Evolutionary conservation across 1,140 invertebrate genomes (phyloP).

Genomic region (Papilio machaon): DNA sequence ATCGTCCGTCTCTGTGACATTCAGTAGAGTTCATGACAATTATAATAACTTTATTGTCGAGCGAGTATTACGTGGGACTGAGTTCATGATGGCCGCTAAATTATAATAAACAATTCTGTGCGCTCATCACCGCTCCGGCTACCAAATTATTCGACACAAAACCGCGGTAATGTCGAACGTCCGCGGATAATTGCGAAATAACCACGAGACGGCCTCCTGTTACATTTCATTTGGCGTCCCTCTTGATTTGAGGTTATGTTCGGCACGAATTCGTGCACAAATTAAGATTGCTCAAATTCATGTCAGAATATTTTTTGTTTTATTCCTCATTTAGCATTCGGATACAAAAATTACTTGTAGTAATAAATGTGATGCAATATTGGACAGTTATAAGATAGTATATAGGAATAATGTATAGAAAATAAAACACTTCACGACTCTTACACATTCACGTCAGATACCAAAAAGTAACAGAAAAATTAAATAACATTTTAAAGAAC

Average conservation of each 20-base stretch:
- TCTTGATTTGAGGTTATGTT: slow-evolving; percentile 60
- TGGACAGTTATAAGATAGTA: not conserved
- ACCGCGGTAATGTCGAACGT: slow-evolving; percentile 75
- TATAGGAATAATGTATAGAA: not conserved
- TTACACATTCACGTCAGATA: too few relatives aligned
- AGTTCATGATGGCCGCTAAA: slow-evolving; percentile 70
- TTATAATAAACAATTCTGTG: slow-evolving; percentile 79
- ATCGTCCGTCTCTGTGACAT: slow-evolving; percentile 45
- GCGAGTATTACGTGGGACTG: slow-evolving; percentile 66
- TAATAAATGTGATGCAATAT: too few relatives aligned
- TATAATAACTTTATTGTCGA: slow-evolving; percentile 77
- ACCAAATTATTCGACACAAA: slow-evolving; percentile 75
- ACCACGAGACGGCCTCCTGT: slow-evolving; percentile 68
- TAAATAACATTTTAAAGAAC: too few relatives aligned
- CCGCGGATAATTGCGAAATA: slow-evolving; percentile 76
- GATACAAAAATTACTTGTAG: not conserved
- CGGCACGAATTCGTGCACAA: slow-evolving; percentile 50
- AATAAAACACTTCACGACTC: not conserved
- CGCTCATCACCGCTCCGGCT: slow-evolving; percentile 71
- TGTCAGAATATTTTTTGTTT: slow-evolving; percentile 6
- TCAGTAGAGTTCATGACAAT: slow-evolving; percentile 66
- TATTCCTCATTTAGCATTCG: not conserved
- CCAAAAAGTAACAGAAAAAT: too few relatives aligned
- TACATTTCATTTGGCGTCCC: slow-evolving; percentile 72
- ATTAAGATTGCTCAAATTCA: slow-evolving; percentile 19